Conservation (phyloP, 2,888 invertebrate genomes). For the Cantharis lateralis region DNA sequence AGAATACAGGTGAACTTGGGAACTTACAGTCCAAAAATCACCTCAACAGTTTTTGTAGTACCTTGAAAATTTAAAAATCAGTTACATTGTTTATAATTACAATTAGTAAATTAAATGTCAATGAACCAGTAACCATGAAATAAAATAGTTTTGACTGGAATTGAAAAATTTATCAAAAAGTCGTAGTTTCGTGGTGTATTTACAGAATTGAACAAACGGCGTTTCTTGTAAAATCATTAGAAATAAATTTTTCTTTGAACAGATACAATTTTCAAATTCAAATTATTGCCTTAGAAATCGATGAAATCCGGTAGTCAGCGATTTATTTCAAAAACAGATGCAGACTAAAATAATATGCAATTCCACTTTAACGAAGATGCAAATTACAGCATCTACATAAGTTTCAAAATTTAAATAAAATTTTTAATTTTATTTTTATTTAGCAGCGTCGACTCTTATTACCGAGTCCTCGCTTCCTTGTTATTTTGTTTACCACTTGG, state of each 20-base stretch:
- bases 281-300: not conserved
- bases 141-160: not conserved
- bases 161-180: not conserved
- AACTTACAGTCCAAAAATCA: too few species aligned
- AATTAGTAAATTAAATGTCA: not conserved
- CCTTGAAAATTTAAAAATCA: not conserved
- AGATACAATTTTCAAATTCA: not conserved
- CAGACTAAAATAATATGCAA: not conserved
- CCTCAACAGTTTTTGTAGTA: not conserved
- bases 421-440: not conserved
- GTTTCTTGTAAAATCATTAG: not conserved
- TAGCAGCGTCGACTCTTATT: not conserved
- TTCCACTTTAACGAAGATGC: not conserved
- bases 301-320: not conserved
- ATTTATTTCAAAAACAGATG: not conserved
- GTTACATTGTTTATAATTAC: not conserved
- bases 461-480: not conserved
- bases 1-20: too few species aligned
- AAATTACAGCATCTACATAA: not conserved
- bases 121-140: not conserved
- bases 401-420: not conserved
- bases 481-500: not conserved
- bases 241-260: not conserved
- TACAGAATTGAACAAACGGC: too few species aligned
- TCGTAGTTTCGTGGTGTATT: too few species aligned